phyloP scores from a whole-genome alignment of 2,797 vertebrate genomes.

The Cryptoblepharus egeriae region DNA sequence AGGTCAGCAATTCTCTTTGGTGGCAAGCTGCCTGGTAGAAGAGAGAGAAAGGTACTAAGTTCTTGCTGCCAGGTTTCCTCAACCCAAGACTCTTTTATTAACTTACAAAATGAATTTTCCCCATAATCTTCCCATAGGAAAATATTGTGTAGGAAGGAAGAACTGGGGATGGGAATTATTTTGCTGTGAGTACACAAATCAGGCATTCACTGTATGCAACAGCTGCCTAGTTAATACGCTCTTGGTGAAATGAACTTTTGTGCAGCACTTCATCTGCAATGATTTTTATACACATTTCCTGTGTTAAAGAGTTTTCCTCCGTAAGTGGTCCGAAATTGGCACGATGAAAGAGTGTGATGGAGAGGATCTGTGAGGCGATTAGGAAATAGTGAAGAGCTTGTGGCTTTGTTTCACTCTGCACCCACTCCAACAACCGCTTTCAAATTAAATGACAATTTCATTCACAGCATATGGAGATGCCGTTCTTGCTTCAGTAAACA shows the following conservation, averaged over 20 bases:
- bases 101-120: no score
- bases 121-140: not conserved
- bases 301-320: not conserved
- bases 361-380: not conserved
- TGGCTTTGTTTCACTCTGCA: not conserved
- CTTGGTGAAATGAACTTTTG: not conserved
- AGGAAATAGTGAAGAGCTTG: not conserved
- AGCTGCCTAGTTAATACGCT: not conserved
- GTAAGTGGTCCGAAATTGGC: not conserved
- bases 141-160: not conserved
- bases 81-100: no score
- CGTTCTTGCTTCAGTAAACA: not conserved
- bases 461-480: not conserved
- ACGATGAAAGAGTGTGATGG: not conserved
- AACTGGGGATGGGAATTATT: no score
- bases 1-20: no score
- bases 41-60: no score
- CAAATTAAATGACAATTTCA: constrained; percentile 11
- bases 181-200: not conserved
- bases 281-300: not conserved
- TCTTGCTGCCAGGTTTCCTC: no score
- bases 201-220: not conserved
- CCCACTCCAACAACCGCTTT: not conserved
- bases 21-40: no score
- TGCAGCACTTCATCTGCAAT: not conserved